Percentiles rank a stretch among this genome's conserved stretches.
Conservation (phyloP, 1,140 invertebrate genomes). For the Bombus polaris region DNA sequence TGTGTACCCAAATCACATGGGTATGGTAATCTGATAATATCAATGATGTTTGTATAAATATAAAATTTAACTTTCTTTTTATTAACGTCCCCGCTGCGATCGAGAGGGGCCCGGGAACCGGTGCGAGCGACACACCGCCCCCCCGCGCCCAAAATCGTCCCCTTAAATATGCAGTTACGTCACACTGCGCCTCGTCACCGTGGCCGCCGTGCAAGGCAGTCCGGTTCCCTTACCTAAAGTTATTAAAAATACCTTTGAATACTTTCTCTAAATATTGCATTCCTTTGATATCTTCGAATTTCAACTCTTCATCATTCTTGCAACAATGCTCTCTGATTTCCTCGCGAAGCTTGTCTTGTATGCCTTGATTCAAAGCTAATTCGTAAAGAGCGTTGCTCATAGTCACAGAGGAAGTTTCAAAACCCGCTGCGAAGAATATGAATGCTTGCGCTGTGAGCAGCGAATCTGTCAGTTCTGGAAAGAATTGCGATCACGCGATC, state of each 20-base stretch:
- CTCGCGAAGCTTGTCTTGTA: constrained; percentile 81
- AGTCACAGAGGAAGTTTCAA: constrained; percentile 84
- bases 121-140: too few relatives aligned
- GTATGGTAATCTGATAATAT: too few relatives aligned
- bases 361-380: constrained; percentile 82
- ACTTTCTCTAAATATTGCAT: constrained; percentile 73
- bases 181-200: too few relatives aligned
- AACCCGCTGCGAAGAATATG: constrained; percentile 83
- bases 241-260: constrained; percentile 58
- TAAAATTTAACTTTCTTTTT: too few relatives aligned
- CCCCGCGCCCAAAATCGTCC: too few relatives aligned
- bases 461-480: constrained; percentile 69
- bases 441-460: constrained; percentile 74
- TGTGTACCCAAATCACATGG: too few relatives aligned
- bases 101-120: too few relatives aligned
- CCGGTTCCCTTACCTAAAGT: too few relatives aligned
- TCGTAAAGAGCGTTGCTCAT: constrained; percentile 79
- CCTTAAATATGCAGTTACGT: too few relatives aligned
- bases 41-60: too few relatives aligned
- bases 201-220: too few relatives aligned
- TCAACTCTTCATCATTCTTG: constrained; percentile 53
- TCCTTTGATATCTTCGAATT: constrained; percentile 63
- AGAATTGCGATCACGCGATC: background rate
- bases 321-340: constrained; percentile 78
- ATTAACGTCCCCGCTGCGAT: too few relatives aligned